Conservation (phyloP, 2,888 invertebrate species). For the Xestia sexstrigata region DNA sequence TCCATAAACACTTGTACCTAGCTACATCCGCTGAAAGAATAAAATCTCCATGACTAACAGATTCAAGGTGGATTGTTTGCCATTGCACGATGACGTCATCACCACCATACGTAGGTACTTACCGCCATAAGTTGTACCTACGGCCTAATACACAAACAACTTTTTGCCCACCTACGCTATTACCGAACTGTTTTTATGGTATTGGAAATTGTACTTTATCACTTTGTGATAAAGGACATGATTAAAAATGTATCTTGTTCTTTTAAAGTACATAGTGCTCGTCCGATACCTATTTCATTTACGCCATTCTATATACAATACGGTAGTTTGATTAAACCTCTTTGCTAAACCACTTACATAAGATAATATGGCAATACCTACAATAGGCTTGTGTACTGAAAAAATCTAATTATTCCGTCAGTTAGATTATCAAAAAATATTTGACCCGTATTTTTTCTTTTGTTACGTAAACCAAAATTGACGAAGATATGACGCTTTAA, state of each 20-base stretch:
- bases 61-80: slow-evolving; percentile 61
- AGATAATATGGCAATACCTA: slow-evolving; percentile 6
- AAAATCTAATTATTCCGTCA: too few relatives aligned
- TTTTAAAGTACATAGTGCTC: slow-evolving; percentile 19
- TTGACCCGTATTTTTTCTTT: too few relatives aligned
- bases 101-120: slow-evolving; percentile 39
- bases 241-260: not conserved
- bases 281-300: slow-evolving; percentile 35
- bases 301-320: slow-evolving; percentile 29
- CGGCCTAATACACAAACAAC: slow-evolving; percentile 71
- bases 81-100: slow-evolving; percentile 55
- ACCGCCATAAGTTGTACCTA: slow-evolving; percentile 58
- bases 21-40: slow-evolving; percentile 48
- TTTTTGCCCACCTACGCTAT: slow-evolving; percentile 71
- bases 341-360: slow-evolving; percentile 6
- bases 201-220: slow-evolving; percentile 49
- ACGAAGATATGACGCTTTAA: too few relatives aligned
- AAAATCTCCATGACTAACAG: slow-evolving; percentile 59
- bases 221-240: slow-evolving; percentile 21
- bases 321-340: not conserved
- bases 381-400: not conserved
- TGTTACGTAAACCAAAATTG: too few relatives aligned
- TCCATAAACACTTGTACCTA: slow-evolving; percentile 36
- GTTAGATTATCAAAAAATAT: too few relatives aligned
- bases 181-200: slow-evolving; percentile 18